Evolutionary conservation across 2,888 invertebrate genomes (phyloP).

Genomic region (Silvanus unidentatus): DNA sequence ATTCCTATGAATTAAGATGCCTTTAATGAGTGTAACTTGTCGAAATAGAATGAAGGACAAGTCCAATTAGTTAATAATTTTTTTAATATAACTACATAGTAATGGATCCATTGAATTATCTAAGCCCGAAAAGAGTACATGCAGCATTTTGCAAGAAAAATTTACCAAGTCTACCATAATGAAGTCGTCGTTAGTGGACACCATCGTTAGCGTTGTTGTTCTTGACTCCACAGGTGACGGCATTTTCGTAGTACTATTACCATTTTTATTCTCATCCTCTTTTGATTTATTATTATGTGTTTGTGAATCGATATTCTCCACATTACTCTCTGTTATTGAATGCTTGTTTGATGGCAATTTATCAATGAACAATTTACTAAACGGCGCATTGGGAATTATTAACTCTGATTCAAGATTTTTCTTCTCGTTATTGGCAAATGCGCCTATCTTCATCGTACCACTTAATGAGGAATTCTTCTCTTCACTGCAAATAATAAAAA

Average conservation of each 20-base stretch:
- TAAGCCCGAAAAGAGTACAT: constrained; percentile 3
- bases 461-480: constrained; percentile 64
- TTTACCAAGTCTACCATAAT: constrained; percentile 68
- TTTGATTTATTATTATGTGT: constrained; percentile 12
- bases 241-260: constrained; percentile 39
- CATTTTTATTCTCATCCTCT: constrained; percentile 16
- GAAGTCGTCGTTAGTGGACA: constrained; percentile 58
- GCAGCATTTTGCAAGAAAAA: constrained; percentile 32
- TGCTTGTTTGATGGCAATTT: constrained; percentile 25
- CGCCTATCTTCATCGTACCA: constrained; percentile 69
- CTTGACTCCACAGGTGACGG: constrained; percentile 30
- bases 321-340: constrained; percentile 10
- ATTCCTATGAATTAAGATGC: too few species aligned
- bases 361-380: constrained; percentile 53
- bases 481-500: constrained; percentile 47
- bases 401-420: constrained; percentile 51
- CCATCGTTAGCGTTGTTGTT: constrained; percentile 48
- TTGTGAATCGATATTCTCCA: constrained; percentile 11
- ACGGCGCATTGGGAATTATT: constrained; percentile 58
- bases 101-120: too few species aligned
- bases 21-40: too few species aligned
- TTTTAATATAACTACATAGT: too few species aligned
- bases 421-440: constrained; percentile 66
- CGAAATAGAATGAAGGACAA: too few species aligned
- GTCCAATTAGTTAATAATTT: too few species aligned